A percentile compares a stretch with the other conserved stretches of the same genome.
These are phyloP conservation scores for Pinna nobilis DNA, from an alignment of 1,140 invertebrate genomes.

Conservation along the genomic window DNA sequence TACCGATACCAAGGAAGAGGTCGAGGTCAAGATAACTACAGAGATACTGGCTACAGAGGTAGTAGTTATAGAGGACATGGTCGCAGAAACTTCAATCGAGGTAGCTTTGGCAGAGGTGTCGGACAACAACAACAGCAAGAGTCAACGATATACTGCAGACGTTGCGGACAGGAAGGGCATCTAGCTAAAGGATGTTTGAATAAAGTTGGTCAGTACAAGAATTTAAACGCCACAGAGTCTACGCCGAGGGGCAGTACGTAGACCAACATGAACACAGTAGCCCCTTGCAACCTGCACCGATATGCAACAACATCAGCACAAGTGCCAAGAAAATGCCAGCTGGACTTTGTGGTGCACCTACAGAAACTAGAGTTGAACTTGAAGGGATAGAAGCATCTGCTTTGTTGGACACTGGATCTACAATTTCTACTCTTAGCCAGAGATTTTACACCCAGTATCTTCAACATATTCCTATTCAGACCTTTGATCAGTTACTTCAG, in stretches of 20 bases:
- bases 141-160: neutral
- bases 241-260: neutral
- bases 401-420: slow-evolving; percentile 21
- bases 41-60: neutral
- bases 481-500: neutral
- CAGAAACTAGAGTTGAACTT: slow-evolving; percentile 1
- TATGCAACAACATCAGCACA: neutral
- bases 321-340: neutral
- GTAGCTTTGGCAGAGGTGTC: too few relatives aligned
- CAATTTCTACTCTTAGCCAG: neutral
- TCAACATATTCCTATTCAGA: neutral
- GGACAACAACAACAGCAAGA: neutral
- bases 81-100: too few relatives aligned
- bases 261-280: too few relatives aligned
- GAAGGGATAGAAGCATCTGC: neutral
- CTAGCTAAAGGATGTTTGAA: slow-evolving; percentile 18
- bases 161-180: slow-evolving; percentile 26
- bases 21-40: too few relatives aligned
- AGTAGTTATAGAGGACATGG: neutral
- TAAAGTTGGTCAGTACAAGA: slow-evolving; percentile 6
- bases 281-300: too few relatives aligned
- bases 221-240: slow-evolving; percentile 31
- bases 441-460: neutral
- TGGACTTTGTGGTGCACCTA: slow-evolving; percentile 2
- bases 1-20: too few relatives aligned